Conservation (phyloP, 2,113 vertebrate genomes). For the Aegotheles bennettii region DNA sequence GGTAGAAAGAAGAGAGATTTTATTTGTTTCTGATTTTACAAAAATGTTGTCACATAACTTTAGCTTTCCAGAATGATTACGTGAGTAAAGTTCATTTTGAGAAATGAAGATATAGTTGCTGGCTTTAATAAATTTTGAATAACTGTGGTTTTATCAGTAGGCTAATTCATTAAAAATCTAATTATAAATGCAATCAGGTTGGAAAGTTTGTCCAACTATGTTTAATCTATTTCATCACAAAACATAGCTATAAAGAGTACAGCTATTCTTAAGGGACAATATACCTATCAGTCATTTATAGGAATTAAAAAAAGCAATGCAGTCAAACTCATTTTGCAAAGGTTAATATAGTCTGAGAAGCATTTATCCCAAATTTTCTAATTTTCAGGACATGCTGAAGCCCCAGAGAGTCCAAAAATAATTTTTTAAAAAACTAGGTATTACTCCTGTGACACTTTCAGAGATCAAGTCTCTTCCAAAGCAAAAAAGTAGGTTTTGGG, state of each 20-base stretch:
- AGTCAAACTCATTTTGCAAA: conserved; percentile 61
- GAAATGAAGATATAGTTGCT: background rate
- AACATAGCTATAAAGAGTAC: conserved; percentile 17
- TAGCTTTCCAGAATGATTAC: too few relatives aligned
- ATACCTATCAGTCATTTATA: conserved; percentile 16
- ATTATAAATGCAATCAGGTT: conserved; percentile 61
- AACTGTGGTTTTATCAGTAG: background rate
- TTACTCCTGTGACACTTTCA: background rate
- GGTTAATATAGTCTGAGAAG: conserved; percentile 68
- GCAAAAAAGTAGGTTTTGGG: background rate
- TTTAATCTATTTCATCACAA: conserved; percentile 56
- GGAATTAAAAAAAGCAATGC: conserved; percentile 57
- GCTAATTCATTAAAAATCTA: conserved; percentile 53
- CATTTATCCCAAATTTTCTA: conserved; percentile 44
- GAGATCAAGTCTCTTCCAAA: background rate
- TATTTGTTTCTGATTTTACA: background rate
- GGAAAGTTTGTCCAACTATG: conserved; percentile 42
- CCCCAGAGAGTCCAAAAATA: conserved; percentile 52
- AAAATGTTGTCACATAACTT: background rate
- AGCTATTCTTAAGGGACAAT: conserved; percentile 48
- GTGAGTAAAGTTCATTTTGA: background rate
- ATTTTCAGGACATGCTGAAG: conserved; percentile 53
- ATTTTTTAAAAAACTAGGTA: background rate
- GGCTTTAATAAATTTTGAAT: background rate
- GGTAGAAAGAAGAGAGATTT: background rate